A percentile compares a stretch with the other conserved stretches of the same genome.
Evolutionary conservation across 2,797 vertebrate genomes (phyloP).

Genomic region (Garrulus glandarius): DNA sequence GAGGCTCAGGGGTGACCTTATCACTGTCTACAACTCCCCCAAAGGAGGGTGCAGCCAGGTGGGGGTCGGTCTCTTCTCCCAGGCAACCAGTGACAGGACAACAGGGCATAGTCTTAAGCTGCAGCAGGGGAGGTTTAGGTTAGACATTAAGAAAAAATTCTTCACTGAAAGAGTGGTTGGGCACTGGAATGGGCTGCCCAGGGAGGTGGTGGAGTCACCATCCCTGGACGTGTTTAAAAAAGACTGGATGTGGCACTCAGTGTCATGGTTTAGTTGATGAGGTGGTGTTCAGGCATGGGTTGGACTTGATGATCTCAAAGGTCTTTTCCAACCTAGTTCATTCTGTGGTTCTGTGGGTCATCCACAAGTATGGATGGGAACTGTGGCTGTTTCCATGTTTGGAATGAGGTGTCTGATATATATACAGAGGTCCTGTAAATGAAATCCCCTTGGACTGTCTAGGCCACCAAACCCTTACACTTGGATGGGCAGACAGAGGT

Average conservation of each 20-base stretch:
- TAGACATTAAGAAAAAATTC: neutral
- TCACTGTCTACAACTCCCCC: too few species aligned
- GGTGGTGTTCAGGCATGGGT: neutral
- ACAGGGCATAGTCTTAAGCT: neutral
- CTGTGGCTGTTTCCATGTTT: neutral
- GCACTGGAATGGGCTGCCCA: fast-evolving
- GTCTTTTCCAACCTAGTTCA: neutral
- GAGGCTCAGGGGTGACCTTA: neutral
- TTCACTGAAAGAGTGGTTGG: neutral
- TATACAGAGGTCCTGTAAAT: neutral
- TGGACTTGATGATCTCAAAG: neutral
- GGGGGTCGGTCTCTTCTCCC: fast-evolving
- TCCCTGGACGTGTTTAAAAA: fast-evolving
- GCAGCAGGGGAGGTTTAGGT: neutral
- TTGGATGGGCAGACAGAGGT: neutral
- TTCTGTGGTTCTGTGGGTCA: neutral
- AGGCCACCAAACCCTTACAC: neutral
- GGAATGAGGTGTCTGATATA: neutral
- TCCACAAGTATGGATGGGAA: neutral
- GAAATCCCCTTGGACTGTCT: neutral
- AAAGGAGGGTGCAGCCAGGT: too few species aligned
- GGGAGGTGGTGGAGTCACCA: neutral
- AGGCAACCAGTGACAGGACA: fast-evolving
- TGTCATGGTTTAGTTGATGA: neutral
- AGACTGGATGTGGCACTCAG: neutral